Evolutionary conservation across 2,888 invertebrate species (phyloP).

Genomic region (Apantesis nais): DNA sequence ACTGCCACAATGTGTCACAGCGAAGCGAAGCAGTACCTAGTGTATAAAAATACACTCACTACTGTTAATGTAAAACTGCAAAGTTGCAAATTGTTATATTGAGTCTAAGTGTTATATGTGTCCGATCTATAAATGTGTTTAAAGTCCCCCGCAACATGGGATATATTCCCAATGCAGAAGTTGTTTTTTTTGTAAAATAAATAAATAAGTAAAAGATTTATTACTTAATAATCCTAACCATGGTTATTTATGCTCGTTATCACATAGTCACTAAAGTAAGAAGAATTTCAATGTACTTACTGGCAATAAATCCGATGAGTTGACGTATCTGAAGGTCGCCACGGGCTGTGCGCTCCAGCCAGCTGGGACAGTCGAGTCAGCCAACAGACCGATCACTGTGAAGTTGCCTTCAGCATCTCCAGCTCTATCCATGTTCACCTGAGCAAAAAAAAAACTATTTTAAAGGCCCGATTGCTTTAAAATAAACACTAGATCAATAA

Average conservation of each 20-base stretch:
- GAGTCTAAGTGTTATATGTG: too few relatives aligned
- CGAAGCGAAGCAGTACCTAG: too few relatives aligned
- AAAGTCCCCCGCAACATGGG: too few relatives aligned
- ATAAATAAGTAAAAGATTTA: too few relatives aligned
- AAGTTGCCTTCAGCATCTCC: slow-evolving; percentile 97
- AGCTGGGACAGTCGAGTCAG: slow-evolving; percentile 84
- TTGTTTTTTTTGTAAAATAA: too few relatives aligned
- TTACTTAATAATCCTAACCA: too few relatives aligned
- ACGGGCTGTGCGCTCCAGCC: slow-evolving; percentile 91
- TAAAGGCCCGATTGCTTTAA: background rate
- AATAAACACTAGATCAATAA: background rate
- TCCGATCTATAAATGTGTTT: too few relatives aligned
- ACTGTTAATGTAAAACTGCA: too few relatives aligned
- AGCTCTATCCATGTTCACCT: slow-evolving; percentile 94
- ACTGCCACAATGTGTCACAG: background rate
- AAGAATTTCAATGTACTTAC: slow-evolving; percentile 69
- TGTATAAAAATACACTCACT: too few relatives aligned
- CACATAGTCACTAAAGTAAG: background rate
- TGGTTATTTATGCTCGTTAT: background rate
- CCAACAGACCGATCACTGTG: slow-evolving; percentile 92
- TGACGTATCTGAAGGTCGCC: slow-evolving; percentile 90
- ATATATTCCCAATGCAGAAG: too few relatives aligned
- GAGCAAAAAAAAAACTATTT: background rate
- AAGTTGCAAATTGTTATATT: too few relatives aligned
- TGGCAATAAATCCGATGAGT: slow-evolving; percentile 84